Percentiles rank a stretch among this genome's conserved stretches.
Evolutionary conservation across 2,113 vertebrate species (phyloP).

Genomic region (Psophia crepitans): DNA sequence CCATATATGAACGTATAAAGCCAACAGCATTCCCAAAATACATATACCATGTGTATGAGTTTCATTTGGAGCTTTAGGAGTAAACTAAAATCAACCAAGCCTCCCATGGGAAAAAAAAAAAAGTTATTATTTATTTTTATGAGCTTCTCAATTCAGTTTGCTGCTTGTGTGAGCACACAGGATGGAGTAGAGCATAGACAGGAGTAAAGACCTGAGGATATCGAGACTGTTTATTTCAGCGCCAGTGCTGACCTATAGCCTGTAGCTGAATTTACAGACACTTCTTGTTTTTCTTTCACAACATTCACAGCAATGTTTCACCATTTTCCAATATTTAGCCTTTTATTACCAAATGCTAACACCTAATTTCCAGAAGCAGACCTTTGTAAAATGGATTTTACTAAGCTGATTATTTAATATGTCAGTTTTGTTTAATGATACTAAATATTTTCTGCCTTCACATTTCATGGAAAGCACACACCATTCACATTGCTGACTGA

Average conservation of each 20-base stretch:
- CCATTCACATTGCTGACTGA: neutral
- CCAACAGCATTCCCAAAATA: neutral
- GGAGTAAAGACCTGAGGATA: neutral
- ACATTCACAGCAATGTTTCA: neutral
- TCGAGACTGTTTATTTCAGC: neutral
- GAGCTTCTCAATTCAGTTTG: neutral
- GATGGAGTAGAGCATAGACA: fast-evolving
- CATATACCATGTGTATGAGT: neutral
- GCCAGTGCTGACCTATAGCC: neutral
- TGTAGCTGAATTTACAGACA: neutral
- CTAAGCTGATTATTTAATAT: neutral
- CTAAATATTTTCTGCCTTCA: neutral
- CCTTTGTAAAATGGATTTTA: neutral
- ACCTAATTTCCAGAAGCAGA: neutral
- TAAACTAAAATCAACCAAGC: neutral
- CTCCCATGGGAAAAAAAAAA: neutral
- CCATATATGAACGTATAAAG: neutral
- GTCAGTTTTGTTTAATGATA: neutral
- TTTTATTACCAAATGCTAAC: neutral
- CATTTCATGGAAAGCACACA: neutral
- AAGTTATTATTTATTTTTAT: neutral
- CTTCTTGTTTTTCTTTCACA: neutral
- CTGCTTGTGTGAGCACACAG: neutral
- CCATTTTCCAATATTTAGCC: neutral
- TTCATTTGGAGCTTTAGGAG: neutral